Evolutionary conservation across 2,797 vertebrate genomes (phyloP).

Genomic region (Microctenopoma steveboyesi): DNA sequence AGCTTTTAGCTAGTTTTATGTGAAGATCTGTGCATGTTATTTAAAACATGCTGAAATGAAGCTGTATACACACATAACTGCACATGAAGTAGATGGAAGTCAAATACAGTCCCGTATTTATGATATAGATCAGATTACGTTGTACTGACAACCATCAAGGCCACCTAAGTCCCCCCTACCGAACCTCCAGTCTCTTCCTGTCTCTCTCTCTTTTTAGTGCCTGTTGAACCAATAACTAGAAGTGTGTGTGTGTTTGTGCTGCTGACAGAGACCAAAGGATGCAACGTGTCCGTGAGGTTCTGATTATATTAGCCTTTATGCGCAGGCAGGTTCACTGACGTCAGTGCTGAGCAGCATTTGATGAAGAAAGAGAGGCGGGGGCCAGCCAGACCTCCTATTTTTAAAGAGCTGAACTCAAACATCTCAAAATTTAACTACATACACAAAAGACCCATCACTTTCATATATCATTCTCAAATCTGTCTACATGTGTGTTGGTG

Average conservation of each 20-base stretch:
- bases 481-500: no score
- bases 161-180: constrained; percentile 12
- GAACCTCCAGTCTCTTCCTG: constrained; percentile 5
- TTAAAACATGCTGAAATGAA: not conserved
- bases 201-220: constrained; percentile 5
- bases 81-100: not conserved
- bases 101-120: constrained; percentile 14
- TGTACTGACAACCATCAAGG: constrained; percentile 36
- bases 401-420: no score
- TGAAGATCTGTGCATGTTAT: not conserved
- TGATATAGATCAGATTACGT: constrained; percentile 43
- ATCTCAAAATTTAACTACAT: no score
- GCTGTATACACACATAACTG: no score
- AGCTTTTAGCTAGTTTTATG: not conserved
- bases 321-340: constrained; percentile 67
- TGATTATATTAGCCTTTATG: constrained; percentile 75
- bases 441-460: no score
- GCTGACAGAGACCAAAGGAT: constrained; percentile 40
- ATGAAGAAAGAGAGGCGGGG: constrained; percentile 32
- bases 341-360: constrained; percentile 59
- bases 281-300: constrained; percentile 25
- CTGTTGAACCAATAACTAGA: constrained; percentile 33
- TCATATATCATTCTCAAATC: no score
- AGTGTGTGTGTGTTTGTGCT: not conserved
- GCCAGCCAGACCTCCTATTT: not conserved